These are phyloP conservation scores for Pristionchus fissidentatus DNA, from an alignment of 2,888 invertebrate genomes.

Conservation along the genomic window DNA sequence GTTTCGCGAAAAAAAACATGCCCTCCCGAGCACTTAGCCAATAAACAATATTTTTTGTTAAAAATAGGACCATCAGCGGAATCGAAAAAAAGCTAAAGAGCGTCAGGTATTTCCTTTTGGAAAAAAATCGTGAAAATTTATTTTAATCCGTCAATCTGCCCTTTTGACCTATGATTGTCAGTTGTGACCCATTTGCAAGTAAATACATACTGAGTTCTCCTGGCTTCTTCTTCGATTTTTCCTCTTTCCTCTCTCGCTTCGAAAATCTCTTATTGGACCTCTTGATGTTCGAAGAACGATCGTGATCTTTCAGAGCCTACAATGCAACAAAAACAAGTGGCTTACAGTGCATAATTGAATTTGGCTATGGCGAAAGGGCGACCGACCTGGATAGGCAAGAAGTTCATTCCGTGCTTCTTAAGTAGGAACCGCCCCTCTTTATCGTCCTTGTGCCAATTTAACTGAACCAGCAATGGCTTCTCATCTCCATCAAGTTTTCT, in stretches of 20 bases:
- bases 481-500: slow-evolving; percentile 90
- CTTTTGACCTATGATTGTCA: no score
- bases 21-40: no score
- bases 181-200: no score
- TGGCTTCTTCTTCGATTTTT: slow-evolving; percentile 85
- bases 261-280: slow-evolving; percentile 81
- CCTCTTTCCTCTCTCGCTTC: slow-evolving; percentile 93
- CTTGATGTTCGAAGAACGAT: slow-evolving; percentile 50
- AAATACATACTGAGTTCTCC: slow-evolving; percentile 59
- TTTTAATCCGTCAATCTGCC: background rate
- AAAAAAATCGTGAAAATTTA: no score
- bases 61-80: background rate
- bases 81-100: background rate
- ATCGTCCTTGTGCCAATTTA: slow-evolving; percentile 99
- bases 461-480: slow-evolving; percentile 93
- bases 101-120: background rate
- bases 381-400: slow-evolving; percentile 57
- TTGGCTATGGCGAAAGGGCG: no score
- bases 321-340: no score
- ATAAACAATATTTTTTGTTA: no score
- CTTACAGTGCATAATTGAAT: background rate
- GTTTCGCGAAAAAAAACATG: no score
- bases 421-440: slow-evolving; percentile 96
- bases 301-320: slow-evolving; percentile 50
- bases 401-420: slow-evolving; percentile 77